phyloP scores from a whole-genome alignment of 1,140 invertebrate species.

The Drosophila repleta region DNA sequence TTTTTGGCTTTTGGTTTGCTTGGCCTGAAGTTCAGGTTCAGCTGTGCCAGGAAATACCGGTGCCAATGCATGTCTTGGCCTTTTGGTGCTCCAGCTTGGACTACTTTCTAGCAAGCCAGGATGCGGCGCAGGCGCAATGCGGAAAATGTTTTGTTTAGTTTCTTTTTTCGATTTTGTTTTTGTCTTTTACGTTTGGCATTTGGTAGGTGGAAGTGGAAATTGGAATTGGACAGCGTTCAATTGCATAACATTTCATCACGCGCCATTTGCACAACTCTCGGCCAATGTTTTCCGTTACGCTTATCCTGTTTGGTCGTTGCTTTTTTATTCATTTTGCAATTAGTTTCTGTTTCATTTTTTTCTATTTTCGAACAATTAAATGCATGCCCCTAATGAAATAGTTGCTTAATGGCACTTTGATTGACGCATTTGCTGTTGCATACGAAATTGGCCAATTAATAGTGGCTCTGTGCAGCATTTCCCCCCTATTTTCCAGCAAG shows the following conservation, averaged over 20 bases:
- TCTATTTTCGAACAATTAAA: conserved; percentile 50
- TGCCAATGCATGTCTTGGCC: conserved; percentile 49
- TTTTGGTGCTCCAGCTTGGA: conserved; percentile 65
- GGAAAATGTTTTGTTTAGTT: conserved; percentile 50
- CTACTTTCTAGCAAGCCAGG: conserved; percentile 77
- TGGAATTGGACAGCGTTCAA: conserved; percentile 34
- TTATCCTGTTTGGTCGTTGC: conserved; percentile 42
- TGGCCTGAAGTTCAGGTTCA: conserved; percentile 80
- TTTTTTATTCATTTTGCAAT: conserved; percentile 8
- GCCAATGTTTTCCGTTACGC: conserved; percentile 50
- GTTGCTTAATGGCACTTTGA: conserved; percentile 39
- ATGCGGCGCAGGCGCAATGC: conserved; percentile 66
- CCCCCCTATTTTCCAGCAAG: conserved; percentile 55
- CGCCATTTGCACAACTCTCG: conserved; percentile 44
- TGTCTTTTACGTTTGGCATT: conserved; percentile 13
- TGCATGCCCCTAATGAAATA: conserved; percentile 61
- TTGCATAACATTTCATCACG: conserved; percentile 76
- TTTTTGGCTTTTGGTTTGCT: conserved; percentile 26
- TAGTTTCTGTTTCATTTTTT: conserved; percentile 1
- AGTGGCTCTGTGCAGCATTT: conserved; percentile 23
- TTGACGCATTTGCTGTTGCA: conserved; percentile 36
- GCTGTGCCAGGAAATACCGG: conserved; percentile 66
- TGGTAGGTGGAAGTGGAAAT: conserved; percentile 53
- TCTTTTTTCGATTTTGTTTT: not conserved
- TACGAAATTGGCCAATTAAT: conserved; percentile 50